Evolutionary conservation across 1,140 invertebrate species (phyloP).

Genomic region (Pachyrhynchus sulphureomaculatus): DNA sequence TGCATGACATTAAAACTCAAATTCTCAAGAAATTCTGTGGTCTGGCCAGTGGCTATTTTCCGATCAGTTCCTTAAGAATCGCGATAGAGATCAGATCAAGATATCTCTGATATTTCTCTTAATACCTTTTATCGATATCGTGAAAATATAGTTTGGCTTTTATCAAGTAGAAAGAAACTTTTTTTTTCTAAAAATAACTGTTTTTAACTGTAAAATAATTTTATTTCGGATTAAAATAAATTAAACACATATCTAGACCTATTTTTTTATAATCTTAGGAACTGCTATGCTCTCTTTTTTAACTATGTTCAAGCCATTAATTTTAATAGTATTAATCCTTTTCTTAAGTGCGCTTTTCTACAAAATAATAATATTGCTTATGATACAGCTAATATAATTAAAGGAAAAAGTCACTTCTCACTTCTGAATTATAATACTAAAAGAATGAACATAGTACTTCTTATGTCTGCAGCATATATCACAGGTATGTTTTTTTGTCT

Average conservation of each 20-base stretch:
- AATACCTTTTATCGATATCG: neutral
- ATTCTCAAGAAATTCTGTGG: constrained; percentile 36
- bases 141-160: neutral
- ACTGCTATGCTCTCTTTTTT: no score
- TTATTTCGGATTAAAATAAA: no score
- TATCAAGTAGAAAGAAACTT: no score
- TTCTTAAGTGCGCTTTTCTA: constrained; percentile 21
- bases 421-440: no score
- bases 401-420: no score
- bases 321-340: no score
- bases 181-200: no score
- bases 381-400: constrained; percentile 19
- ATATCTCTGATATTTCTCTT: neutral
- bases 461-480: constrained; percentile 5
- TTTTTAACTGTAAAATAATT: no score
- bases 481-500: constrained; percentile 7
- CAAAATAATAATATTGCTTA: constrained; percentile 18
- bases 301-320: no score
- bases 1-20: constrained; percentile 49
- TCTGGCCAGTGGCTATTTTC: constrained; percentile 47
- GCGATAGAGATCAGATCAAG: constrained; percentile 3
- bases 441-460: constrained; percentile 7
- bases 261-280: no score
- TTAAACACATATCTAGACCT: no score
- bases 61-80: constrained; percentile 36